Percentiles rank a stretch among this genome's conserved stretches.
Conservation (phyloP, 2,797 vertebrate genomes). For the Parauchenoglanis ngamensis region DNA sequence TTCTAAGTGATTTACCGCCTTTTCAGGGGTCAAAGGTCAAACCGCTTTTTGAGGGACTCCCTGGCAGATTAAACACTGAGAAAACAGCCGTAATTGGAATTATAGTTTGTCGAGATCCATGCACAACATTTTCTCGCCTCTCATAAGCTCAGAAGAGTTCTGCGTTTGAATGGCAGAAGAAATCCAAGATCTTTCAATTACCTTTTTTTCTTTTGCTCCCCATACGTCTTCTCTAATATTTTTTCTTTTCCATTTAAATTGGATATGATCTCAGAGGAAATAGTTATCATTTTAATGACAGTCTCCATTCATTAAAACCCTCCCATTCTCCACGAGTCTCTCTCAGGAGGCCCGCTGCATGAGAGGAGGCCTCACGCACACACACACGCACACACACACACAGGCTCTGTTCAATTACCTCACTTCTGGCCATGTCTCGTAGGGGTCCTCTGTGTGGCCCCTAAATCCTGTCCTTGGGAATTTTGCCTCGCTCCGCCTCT, state of each 20-base stretch:
- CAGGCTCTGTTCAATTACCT: slow-evolving; percentile 73
- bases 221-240: slow-evolving; percentile 46
- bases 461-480: slow-evolving; percentile 54
- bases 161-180: slow-evolving; percentile 74
- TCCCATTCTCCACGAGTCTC: slow-evolving; percentile 67
- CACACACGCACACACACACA: slow-evolving; percentile 49
- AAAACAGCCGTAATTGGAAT: slow-evolving; percentile 63
- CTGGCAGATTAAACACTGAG: slow-evolving; percentile 55
- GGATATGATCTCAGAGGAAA: slow-evolving; percentile 78
- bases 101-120: slow-evolving; percentile 57
- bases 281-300: slow-evolving; percentile 79
- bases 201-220: slow-evolving; percentile 52
- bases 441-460: slow-evolving; percentile 56
- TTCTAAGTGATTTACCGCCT: slow-evolving; percentile 32
- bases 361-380: slow-evolving; percentile 40
- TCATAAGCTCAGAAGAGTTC: slow-evolving; percentile 62
- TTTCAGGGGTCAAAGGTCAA: slow-evolving; percentile 57
- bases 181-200: slow-evolving; percentile 77
- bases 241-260: slow-evolving; percentile 73
- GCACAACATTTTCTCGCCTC: slow-evolving; percentile 54
- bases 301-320: slow-evolving; percentile 77
- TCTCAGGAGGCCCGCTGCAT: slow-evolving; percentile 58
- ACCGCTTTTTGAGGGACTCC: slow-evolving; percentile 55
- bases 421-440: slow-evolving; percentile 53
- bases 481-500: slow-evolving; percentile 27